Base-by-base conservation (phyloP, 1,140 invertebrate genomes). In the Lepidurus packardi region DNA sequence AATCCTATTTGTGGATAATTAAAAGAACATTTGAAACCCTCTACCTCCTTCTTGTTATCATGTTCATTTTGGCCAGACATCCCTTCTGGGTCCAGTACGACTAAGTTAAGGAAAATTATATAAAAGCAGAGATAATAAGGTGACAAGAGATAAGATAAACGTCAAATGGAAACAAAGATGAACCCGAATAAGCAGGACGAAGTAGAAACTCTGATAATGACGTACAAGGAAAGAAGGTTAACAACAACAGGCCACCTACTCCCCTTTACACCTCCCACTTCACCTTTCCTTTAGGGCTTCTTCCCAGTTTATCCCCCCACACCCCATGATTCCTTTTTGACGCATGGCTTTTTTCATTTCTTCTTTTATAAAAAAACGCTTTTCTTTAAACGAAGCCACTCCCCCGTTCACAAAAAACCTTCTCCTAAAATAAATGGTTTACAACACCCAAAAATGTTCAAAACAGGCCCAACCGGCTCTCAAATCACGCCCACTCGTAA, bases 271-370 rank as follows among this genome's bases (percentile, higher is more conserved):
- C 74, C 73, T 43, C 73, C 78, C 77, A 44, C 41, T 16, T 21
- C 76, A 25, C 41, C 45, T 34, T 34, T 24, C 8, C 83, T 84
- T 84, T 82, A 81, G 80, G 44, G 83, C 80, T 84, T 83, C 84
- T 84, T 85, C 83, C 84, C 83, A 84, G 83, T 82, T 82, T 80
- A 81, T 81, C 83, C 84, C 75, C 76, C 79, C 73, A n/a, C 73
- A 79, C 77, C 78, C 79, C 83, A 83, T 83, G 84, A 81, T 80
- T 81, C 80, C 81, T 65, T 21, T 65, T 65, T 65, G 16, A 65
- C 9, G 21, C 21, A 13, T 21, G 21, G 16, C 21, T 13, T 21
- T 13, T 11, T 65, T 13, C 53, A 21, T 65, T 65, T n/a, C n/a
- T n/a, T 65, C n/a, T 21, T 21, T 65, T 65, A 1, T 5, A 21